phyloP scores from a whole-genome alignment of 2,888 invertebrate genomes.

The Andrena chrysosceles region DNA sequence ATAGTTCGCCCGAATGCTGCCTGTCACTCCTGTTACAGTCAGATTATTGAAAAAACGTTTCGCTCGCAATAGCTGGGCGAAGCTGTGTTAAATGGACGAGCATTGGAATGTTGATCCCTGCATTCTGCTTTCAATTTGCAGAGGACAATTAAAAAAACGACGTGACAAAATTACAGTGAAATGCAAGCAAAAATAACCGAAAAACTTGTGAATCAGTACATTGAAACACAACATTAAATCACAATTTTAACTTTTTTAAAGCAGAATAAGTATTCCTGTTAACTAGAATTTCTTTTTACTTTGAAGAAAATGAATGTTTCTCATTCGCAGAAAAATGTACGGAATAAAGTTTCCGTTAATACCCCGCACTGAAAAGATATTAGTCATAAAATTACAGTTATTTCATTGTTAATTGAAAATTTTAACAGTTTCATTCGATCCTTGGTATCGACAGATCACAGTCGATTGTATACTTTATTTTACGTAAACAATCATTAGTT shows the following conservation, averaged over 20 bases:
- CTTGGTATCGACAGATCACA: neutral
- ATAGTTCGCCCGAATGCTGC: neutral
- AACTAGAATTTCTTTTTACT: no score
- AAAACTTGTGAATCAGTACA: neutral
- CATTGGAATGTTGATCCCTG: neutral
- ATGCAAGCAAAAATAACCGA: no score
- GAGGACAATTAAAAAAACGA: neutral
- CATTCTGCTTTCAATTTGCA: neutral
- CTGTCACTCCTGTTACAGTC: neutral
- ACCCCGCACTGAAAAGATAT: no score
- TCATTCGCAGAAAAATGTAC: no score
- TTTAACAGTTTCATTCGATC: no score
- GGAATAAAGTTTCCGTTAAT: no score
- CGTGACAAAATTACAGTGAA: neutral
- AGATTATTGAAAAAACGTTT: conserved; percentile 37
- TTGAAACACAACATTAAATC: neutral
- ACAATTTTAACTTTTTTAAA: no score
- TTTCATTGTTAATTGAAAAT: no score
- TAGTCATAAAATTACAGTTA: no score
- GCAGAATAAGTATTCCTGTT: no score
- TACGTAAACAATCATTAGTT: no score
- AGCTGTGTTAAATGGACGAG: neutral
- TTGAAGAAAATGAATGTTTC: no score
- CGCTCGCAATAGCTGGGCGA: neutral
- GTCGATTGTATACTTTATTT: neutral